Evolutionary conservation across 2,888 invertebrate genomes (phyloP), one percentile per base, ranked within the genome.

Genomic region (Pristionchus arcanus): DNA sequence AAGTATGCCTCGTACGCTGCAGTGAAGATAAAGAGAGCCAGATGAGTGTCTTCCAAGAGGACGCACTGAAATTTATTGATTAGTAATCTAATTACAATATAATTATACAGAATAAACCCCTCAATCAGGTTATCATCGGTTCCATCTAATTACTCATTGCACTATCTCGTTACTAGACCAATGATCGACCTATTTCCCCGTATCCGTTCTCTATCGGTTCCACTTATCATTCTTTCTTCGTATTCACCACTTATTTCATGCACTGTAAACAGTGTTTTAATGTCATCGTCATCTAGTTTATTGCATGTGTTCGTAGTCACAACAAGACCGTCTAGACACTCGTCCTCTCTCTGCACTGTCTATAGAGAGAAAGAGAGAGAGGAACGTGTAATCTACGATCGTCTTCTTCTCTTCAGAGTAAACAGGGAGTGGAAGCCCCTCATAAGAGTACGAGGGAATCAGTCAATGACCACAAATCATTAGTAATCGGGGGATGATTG

Each of bases 21-120:
- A 28, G 66, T 87, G 42, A 87, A 55, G 53, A 87, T 68, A 68
- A 87, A 87, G 13, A 87, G 68, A 15, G 87, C 87, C 16, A 87
- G 42, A 13, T 42, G 49, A 13, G 68, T 68, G 34, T 87, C 87
- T 34, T 87, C 87, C n/a, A 87, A n/a, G 0, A 87, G 68, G 28
- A 87, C 87, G 19, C 87, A 87, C 87, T 87, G 87, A 15, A 87
- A 87, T 7, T 4, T 15, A 34, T 2, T 31, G 7, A 68, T 15
- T 68, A 9, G 31, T 4, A 31, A 31, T 42, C n/a, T 49, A 81
- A 81, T 81, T 28, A 81, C 0, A 21, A 49, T 16, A 7, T 21
- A 34, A 2, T 42, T 34, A 19, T 11, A 25, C 42, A 42, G 7
- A 42, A 15, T 77, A 71, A 34, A 31, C 28, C 25, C 59, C 34